Conservation (phyloP, 2,113 vertebrate species). For the Petroica traversi region DNA sequence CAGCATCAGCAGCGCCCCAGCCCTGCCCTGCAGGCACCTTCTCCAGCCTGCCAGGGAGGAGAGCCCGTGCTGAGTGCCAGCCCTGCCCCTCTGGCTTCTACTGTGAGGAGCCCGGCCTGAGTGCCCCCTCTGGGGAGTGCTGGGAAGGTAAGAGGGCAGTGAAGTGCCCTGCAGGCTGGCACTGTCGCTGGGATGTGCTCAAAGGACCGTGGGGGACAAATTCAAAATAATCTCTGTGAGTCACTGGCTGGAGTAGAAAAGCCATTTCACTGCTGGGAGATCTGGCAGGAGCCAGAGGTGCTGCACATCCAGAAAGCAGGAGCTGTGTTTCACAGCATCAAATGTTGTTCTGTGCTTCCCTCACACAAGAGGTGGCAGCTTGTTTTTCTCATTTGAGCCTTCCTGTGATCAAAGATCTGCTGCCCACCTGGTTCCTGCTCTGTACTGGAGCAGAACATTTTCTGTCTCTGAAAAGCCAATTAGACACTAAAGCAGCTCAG, state of each 20-base stretch:
- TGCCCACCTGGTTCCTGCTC: background rate
- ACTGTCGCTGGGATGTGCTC: background rate
- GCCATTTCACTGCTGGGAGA: background rate
- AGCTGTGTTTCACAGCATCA: background rate
- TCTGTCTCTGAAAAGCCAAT: background rate
- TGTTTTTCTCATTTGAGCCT: background rate
- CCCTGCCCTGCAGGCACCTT: constrained; percentile 86
- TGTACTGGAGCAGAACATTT: background rate
- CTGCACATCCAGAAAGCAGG: background rate
- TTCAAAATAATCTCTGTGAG: background rate
- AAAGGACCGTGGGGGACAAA: background rate
- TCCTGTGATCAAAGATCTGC: background rate
- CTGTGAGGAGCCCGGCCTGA: constrained; percentile 78
- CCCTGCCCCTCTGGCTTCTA: constrained; percentile 83
- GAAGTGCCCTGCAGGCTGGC: background rate
- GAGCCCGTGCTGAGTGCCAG: constrained; percentile 73
- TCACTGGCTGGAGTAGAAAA: background rate
- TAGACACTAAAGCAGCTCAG: background rate
- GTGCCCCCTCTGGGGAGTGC: constrained; percentile 80
- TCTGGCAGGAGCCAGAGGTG: background rate
- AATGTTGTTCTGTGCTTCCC: background rate
- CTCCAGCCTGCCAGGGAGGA: constrained; percentile 74
- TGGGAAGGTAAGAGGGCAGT: constrained; percentile 70
- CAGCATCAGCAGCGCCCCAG: constrained; percentile 77
- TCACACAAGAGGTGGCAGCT: background rate